Evolutionary conservation across 2,113 vertebrate species (phyloP), one percentile per base, ranked within the genome.

Genomic region (Brachyhypopomus gauderio): DNA sequence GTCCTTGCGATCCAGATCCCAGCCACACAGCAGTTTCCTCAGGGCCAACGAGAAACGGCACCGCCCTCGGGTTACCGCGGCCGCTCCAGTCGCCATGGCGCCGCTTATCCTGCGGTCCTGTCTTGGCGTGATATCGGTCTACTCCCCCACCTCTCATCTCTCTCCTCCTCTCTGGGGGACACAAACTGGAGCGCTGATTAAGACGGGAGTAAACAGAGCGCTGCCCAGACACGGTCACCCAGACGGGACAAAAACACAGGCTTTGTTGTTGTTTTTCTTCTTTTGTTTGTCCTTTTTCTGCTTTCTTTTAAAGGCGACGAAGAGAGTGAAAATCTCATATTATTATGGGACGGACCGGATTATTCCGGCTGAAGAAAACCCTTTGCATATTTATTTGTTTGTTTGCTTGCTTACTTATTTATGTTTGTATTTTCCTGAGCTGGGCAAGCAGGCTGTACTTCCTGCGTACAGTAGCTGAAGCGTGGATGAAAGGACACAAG

Each of bases 41-140:
- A 12, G n/a, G 56, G 58, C 59, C 45, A 36, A 64, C 78, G 75
- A 70, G 66, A 73, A 78, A 78, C 56, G 70, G 67, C 22, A 56
- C 41, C 58, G 69, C 69, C 81, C 70, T 67, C 70, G n/a, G 75
- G 59, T 66, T 72, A 66, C 45, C 36, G 12, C 34, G 59, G 66
- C 59, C 75, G 66, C 55, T 73, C 36, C 58, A 78, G 75, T 67
- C 30, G 0, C 38, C 56, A 58, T 73, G 62, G 63, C 58, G 25
- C 56, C 59, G 72, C 23, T 64, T 75, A 48, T 75, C 79, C 64
- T 48, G 41, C 41, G n/a, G 66, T 14, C 56, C 74, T 75, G 62
- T 69, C 55, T 81, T 66, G 66, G 25, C 45, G 67, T 75, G 63
- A 41, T 55, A 52, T 23, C 55, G 45, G 56, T 75, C 45, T 78